phyloP scores from a whole-genome alignment of 2,113 vertebrate genomes.

The Pteruthius melanotis region DNA sequence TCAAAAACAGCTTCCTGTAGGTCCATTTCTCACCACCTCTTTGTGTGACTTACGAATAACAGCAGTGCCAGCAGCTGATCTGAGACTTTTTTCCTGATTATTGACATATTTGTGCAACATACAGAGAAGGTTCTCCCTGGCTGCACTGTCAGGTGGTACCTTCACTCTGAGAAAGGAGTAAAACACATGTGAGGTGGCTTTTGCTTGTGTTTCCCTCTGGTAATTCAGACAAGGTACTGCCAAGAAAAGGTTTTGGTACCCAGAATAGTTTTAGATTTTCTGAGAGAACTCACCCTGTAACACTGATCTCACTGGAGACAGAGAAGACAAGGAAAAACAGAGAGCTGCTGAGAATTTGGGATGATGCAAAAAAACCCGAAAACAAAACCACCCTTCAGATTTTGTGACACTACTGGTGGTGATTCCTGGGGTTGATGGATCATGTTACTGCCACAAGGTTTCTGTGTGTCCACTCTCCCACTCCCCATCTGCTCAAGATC shows the following conservation, averaged over 20 bases:
- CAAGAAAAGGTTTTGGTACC: neutral
- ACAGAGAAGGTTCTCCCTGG: neutral
- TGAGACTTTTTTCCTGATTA: neutral
- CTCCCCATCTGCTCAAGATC: neutral
- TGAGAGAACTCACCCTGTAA: neutral
- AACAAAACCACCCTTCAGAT: neutral
- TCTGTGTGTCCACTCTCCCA: neutral
- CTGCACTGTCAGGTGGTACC: neutral
- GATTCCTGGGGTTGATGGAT: neutral
- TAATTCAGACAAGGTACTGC: neutral
- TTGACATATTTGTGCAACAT: neutral
- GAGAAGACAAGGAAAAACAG: neutral
- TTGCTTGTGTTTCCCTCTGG: neutral
- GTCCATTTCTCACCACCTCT: neutral
- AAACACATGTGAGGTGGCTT: neutral
- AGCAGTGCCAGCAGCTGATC: neutral
- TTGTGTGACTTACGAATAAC: neutral
- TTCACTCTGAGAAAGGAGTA: neutral
- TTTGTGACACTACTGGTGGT: neutral
- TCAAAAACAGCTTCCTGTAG: neutral
- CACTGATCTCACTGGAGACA: neutral
- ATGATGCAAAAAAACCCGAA: neutral
- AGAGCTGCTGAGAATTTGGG: neutral
- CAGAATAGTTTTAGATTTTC: neutral
- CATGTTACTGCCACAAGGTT: fast-evolving